Evolutionary conservation across 1,140 invertebrate species (phyloP), one percentile per base, ranked within the genome.

Genomic region (Metopolophium dirhodum): DNA sequence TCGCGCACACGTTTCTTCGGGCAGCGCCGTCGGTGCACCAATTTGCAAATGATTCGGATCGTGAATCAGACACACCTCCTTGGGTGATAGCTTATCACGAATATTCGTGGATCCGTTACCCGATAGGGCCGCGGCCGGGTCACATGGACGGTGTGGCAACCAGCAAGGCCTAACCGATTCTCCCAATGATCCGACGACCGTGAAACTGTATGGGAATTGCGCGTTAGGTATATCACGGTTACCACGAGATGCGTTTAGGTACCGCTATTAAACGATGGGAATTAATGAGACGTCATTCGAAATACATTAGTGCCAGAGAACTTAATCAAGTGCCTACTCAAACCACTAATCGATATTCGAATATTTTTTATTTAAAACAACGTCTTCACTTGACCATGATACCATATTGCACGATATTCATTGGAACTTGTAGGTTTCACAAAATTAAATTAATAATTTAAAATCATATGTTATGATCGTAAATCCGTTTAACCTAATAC

Each of bases 61-160:
- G 82, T 86, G 82, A 7, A 30, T 22, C 51, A 23, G 49, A 93
- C 91, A 86, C 91, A 51, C 68, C 91, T 45, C 23, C 20, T 3
- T 30, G n/a, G 68, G 11, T 45, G 91, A 54, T 93, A 57, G 49
- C 49, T 57, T 41, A 86, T 93, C 77, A 93, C 91, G 91, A 92
- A 92, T 83, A 83, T 35, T 51, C 47, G 61, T 83, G 45, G 57
- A 47, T 82, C 30, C 45, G 85, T 86, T 26, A 18, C 23, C 85
- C 11, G 47, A 37, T 68, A 77, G 9, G 30, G 41, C 37, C n/a
- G 41, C 54, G 41, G 20, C 26, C 30, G 45, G 57, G 90, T 91
- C 41, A 91, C 37, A 30, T 49, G 14, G 61, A n/a, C 57, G 35
- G 7, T 90, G 51, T 30, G 37, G 89, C 26, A 68, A 90, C 23